Evolutionary conservation across 2,113 vertebrate genomes (phyloP).

Genomic region (Cervus canadensis): DNA sequence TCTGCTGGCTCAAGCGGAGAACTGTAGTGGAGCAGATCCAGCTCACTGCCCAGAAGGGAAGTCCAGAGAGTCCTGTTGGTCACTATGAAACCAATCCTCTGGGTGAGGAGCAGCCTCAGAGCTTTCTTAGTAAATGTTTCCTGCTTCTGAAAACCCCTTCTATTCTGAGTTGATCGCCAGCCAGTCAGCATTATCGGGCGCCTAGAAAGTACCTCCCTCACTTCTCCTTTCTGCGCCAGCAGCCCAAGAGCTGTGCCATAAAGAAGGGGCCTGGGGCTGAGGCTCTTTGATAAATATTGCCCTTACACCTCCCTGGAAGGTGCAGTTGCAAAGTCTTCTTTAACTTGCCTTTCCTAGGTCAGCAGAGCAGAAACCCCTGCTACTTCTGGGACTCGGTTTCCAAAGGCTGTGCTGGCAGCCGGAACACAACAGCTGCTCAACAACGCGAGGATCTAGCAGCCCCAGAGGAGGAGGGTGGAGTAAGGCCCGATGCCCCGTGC

Average conservation of each 20-base stretch:
- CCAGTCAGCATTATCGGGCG: neutral
- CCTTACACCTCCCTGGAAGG: slow-evolving; percentile 62
- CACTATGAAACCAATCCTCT: neutral
- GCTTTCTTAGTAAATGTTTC: neutral
- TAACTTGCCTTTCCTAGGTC: neutral
- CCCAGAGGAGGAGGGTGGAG: slow-evolving; percentile 73
- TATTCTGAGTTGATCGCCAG: neutral
- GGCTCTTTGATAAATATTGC: slow-evolving; percentile 64
- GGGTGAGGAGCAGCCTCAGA: neutral
- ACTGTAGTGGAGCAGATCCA: neutral
- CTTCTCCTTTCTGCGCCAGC: neutral
- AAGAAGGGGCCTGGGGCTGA: slow-evolving; percentile 11
- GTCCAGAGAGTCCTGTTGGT: neutral
- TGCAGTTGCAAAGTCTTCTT: slow-evolving; percentile 42
- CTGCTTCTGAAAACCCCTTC: neutral
- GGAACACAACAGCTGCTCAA: slow-evolving; percentile 79
- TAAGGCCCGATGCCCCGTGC: slow-evolving; percentile 65
- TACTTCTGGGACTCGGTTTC: slow-evolving; percentile 56
- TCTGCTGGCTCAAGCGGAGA: neutral
- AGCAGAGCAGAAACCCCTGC: slow-evolving; percentile 39
- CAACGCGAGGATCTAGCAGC: slow-evolving; percentile 71
- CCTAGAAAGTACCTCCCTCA: neutral
- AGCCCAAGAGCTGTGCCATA: too few relatives aligned
- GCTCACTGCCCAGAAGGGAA: neutral
- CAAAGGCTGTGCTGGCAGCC: slow-evolving; percentile 73